Conservation (phyloP, 2,888 invertebrate genomes). For the Tiliacea aurago region DNA sequence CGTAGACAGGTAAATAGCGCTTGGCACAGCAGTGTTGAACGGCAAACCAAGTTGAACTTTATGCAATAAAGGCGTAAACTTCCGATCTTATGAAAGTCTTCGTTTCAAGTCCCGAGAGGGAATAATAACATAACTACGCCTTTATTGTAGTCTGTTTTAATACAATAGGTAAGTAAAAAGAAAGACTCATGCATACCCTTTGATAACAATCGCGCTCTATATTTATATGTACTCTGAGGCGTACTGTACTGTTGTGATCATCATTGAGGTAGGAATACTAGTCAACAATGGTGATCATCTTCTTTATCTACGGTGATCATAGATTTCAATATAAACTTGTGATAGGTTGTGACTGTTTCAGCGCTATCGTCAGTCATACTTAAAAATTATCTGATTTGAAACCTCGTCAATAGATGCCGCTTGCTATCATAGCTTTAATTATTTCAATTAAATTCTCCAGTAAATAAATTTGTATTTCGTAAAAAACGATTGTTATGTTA, state of each 20-base stretch:
- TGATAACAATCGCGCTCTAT: neutral
- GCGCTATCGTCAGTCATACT: constrained; percentile 32
- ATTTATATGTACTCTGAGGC: no score
- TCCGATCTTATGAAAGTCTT: neutral
- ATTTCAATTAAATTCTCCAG: no score
- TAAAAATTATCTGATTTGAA: neutral
- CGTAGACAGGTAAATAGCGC: neutral
- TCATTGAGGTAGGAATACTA: no score
- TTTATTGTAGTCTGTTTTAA: neutral
- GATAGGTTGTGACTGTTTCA: no score
- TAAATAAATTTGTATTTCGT: neutral
- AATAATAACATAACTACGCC: neutral
- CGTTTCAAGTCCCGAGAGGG: neutral
- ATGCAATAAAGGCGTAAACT: neutral
- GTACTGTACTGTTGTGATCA: no score
- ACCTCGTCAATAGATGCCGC: constrained; percentile 24
- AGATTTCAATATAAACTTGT: no score
- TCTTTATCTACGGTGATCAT: no score
- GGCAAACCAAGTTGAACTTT: neutral
- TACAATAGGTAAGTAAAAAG: neutral
- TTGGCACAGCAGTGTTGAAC: neutral
- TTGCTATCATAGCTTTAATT: neutral
- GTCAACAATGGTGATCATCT: no score
- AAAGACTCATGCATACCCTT: neutral
- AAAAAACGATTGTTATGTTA: neutral